Conservation (phyloP, 2,888 invertebrate genomes). For the Thyatira batis region DNA sequence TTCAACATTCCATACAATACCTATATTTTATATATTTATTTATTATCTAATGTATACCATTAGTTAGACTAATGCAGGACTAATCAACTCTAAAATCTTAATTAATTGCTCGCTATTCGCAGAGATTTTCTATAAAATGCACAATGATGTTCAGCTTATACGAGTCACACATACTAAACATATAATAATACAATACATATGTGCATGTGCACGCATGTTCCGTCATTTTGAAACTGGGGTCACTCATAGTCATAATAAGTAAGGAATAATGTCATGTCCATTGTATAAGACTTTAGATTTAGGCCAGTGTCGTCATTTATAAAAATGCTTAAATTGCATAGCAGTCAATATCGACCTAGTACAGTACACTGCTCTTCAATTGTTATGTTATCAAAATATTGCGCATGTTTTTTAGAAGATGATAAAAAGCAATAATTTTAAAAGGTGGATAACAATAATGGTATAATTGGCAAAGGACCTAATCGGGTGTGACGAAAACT, state of each 20-base stretch:
- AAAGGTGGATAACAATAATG: neutral
- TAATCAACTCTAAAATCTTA: conserved; percentile 48
- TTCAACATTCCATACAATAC: conserved; percentile 63
- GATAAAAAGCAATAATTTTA: neutral
- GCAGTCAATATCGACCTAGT: neutral
- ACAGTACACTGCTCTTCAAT: neutral
- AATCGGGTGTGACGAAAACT: neutral
- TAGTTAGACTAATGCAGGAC: conserved; percentile 67
- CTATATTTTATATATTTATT: conserved; percentile 45
- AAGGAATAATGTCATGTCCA: neutral
- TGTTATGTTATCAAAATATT: neutral
- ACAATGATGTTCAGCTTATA: conserved; percentile 31
- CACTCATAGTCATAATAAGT: neutral
- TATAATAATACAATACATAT: neutral
- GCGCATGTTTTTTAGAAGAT: neutral
- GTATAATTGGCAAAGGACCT: neutral
- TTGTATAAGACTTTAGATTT: neutral
- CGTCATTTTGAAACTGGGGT: neutral
- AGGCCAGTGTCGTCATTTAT: neutral
- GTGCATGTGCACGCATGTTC: neutral
- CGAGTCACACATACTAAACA: conserved; percentile 16
- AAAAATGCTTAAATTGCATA: neutral
- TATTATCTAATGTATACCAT: conserved; percentile 55
- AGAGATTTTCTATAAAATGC: conserved; percentile 54
- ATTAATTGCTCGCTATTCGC: conserved; percentile 44